Base-by-base conservation (phyloP, 2,113 vertebrate species). In the Pholis gunnellus region DNA sequence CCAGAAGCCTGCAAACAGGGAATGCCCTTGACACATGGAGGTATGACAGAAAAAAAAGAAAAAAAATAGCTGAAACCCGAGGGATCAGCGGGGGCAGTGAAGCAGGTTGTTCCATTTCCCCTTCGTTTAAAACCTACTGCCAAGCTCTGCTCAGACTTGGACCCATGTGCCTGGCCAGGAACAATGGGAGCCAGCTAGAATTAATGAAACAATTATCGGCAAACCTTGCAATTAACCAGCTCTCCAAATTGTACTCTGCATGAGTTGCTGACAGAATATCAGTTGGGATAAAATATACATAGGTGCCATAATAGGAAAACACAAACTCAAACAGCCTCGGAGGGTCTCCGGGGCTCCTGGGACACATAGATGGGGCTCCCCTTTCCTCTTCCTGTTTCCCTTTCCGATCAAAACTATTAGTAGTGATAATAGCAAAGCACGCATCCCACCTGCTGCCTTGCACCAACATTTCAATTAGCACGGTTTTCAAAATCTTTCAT, bases 191-290 rank as follows among this genome's bases (percentile, higher is more conserved):
- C 84, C 85, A 82, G 80, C 88, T 75, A 77, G 82, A 93, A 91
- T 91, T 95, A 94, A 95, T 94, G 88, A 90, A 95, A 90, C 88
- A 91, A 92, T 95, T 94, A 94, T 94, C 86, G 20, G 76, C 65
- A 83, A 87, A 85, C 83, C 76, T 82, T 82, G 82, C 89, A 92
- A 92, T 94, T 92, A 94, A 88, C 83, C 85, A 81, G 87, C 88
- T 88, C 84, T 90, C 81, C 79, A 87, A 90, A 90, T 91, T 88
- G 72, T 31, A 83, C 83, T 86, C 78, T 85, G 90, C 79, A 84
- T 82, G 78, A 88, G 57, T 87, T 83, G 84, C 82, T 90, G 71
- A 87, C 86, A 65, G 84, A 86, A 80, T 78, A 89, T 82, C 52
- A 83, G 75, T 82, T 85, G 78, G 46, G 34, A 73, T 82, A 68